Conservation (phyloP, 2,888 invertebrate genomes). For the Harpalus rubripes region DNA sequence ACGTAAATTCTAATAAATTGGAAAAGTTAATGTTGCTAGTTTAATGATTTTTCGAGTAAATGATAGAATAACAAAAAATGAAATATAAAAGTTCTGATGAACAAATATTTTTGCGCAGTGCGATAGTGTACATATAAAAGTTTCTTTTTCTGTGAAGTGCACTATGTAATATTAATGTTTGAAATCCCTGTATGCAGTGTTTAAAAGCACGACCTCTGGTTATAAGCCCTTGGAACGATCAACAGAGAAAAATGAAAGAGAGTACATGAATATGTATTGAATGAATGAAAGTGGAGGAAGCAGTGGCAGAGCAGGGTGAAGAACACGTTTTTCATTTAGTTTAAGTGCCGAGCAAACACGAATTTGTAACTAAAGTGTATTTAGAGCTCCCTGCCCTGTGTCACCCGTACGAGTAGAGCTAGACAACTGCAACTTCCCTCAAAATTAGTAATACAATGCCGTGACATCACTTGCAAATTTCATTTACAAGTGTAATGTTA, state of each 20-base stretch:
- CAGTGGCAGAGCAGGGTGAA: constrained; percentile 25
- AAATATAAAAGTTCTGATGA: no score
- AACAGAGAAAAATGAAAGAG: constrained; percentile 48
- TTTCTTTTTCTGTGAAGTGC: no score
- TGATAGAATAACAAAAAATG: no score
- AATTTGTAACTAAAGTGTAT: constrained; percentile 46
- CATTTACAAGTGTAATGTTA: constrained; percentile 6
- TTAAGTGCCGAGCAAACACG: constrained; percentile 47
- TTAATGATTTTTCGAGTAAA: no score
- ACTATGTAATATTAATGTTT: no score
- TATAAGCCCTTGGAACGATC: constrained; percentile 23
- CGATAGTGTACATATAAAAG: no score
- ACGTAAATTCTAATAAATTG: no score
- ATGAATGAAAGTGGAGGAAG: constrained; percentile 42
- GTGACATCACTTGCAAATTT: constrained; percentile 35
- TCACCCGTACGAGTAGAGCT: neutral
- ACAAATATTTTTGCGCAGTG: no score
- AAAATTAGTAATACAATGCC: constrained; percentile 43
- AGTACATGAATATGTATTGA: constrained; percentile 46
- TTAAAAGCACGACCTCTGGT: neutral
- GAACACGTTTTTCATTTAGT: constrained; percentile 49
- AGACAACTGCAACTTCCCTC: constrained; percentile 23
- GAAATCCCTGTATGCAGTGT: neutral
- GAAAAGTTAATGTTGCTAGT: no score
- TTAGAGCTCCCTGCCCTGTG: constrained; percentile 22